Evolutionary conservation across 1,140 invertebrate species (phyloP).

Genomic region (Drosophila ficusphila): DNA sequence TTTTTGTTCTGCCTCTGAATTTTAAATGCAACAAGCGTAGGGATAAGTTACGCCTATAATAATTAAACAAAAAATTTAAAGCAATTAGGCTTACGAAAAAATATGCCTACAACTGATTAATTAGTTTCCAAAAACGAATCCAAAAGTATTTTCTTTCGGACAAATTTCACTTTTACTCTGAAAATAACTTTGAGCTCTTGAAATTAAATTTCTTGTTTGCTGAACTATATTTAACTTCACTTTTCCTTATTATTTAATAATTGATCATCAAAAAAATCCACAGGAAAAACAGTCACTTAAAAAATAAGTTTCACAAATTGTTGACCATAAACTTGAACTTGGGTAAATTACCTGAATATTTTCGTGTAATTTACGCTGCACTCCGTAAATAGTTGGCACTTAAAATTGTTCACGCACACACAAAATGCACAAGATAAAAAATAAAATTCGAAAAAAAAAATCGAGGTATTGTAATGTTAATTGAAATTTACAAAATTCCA

Average conservation of each 20-base stretch:
- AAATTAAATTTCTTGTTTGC: not conserved
- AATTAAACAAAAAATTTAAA: no score
- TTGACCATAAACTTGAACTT: conserved; percentile 30
- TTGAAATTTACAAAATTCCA: not conserved
- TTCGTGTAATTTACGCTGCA: conserved; percentile 14
- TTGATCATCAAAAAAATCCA: not conserved
- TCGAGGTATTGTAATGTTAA: not conserved
- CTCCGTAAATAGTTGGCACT: conserved; percentile 13
- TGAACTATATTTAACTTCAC: not conserved
- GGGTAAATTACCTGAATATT: conserved; percentile 29
- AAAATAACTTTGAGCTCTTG: no score
- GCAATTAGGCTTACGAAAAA: no score
- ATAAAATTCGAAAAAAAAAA: not conserved
- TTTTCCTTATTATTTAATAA: not conserved
- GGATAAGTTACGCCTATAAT: no score
- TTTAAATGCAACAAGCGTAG: not conserved
- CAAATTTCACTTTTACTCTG: no score
- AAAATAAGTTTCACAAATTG: conserved; percentile 18
- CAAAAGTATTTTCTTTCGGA: no score
- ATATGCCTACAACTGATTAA: no score
- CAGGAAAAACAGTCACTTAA: not conserved
- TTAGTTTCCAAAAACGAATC: no score
- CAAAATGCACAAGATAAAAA: not conserved
- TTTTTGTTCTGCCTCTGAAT: not conserved
- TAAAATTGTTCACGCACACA: conserved; percentile 23